Evolutionary conservation across 2,888 invertebrate genomes (phyloP).

Genomic region (Phlogophora meticulosa): DNA sequence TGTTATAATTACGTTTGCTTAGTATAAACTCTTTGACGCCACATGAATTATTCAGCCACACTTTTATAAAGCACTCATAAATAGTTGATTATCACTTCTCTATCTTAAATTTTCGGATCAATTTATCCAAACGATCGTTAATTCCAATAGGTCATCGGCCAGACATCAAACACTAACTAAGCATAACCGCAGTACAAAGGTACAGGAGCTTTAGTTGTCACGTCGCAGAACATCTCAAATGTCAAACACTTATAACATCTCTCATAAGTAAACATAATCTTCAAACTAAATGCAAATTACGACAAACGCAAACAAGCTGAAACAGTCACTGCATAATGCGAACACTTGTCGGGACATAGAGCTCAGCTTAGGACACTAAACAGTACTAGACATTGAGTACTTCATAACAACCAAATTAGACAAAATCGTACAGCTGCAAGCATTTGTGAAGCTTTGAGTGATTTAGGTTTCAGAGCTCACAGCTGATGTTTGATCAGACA

Average conservation of each 20-base stretch:
- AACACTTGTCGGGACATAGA: conserved; percentile 35
- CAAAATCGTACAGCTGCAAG: conserved; percentile 14
- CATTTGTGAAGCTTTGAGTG: conserved; percentile 53
- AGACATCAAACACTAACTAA: conserved; percentile 12
- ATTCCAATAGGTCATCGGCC: conserved; percentile 26
- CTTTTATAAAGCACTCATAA: not conserved
- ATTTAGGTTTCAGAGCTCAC: conserved; percentile 46
- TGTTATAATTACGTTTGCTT: not conserved
- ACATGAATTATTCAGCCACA: not conserved
- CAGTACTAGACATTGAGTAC: conserved; percentile 40
- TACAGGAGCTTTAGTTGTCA: conserved; percentile 9
- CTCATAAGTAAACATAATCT: conserved; percentile 50
- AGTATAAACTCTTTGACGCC: not conserved
- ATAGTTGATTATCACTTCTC: not conserved
- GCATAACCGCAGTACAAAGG: conserved; percentile 12
- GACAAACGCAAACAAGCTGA: conserved; percentile 28
- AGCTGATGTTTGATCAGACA: conserved; percentile 36
- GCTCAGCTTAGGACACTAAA: conserved; percentile 46
- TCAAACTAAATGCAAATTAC: conserved; percentile 56
- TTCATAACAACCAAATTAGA: conserved; percentile 58
- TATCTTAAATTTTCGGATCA: not conserved
- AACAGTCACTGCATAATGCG: conserved; percentile 38
- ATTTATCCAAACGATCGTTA: not conserved
- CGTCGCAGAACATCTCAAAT: conserved; percentile 4
- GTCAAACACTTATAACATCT: conserved; percentile 33